Percentiles rank a stretch among this genome's conserved stretches.
These are phyloP conservation scores for Cosmorhoe ocellata DNA, from an alignment of 2,888 invertebrate genomes.

Conservation along the genomic window DNA sequence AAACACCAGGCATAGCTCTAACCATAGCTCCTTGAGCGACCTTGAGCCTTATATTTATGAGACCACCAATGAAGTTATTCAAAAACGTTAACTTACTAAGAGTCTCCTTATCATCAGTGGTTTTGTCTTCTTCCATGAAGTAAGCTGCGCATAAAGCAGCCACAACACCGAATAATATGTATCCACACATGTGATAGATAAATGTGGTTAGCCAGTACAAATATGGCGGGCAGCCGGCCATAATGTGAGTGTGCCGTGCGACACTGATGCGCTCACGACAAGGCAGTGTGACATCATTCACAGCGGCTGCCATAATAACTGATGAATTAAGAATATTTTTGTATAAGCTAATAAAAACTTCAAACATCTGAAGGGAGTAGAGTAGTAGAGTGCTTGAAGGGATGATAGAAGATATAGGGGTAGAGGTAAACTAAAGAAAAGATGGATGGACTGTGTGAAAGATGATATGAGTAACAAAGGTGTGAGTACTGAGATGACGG, in stretches of 20 bases:
- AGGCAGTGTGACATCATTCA: constrained; percentile 80
- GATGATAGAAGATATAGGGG: too few species aligned
- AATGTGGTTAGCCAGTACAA: constrained; percentile 46
- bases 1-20: too few species aligned
- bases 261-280: constrained; percentile 81
- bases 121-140: constrained; percentile 6
- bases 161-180: not conserved
- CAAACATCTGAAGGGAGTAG: too few species aligned
- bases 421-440: too few species aligned
- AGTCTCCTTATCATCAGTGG: not conserved
- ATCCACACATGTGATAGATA: not conserved
- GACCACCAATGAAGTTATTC: too few species aligned
- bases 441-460: too few species aligned
- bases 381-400: too few species aligned
- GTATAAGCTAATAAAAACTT: too few species aligned
- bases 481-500: too few species aligned
- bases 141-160: not conserved
- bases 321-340: not conserved
- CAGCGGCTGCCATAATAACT: constrained; percentile 8
- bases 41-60: too few species aligned
- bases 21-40: too few species aligned
- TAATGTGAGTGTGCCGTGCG: constrained; percentile 84
- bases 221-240: constrained; percentile 80
- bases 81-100: constrained; percentile 10
- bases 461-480: too few species aligned